Base-by-base conservation (phyloP, 2,113 vertebrate genomes). In the Trematocara unimaculatum region DNA sequence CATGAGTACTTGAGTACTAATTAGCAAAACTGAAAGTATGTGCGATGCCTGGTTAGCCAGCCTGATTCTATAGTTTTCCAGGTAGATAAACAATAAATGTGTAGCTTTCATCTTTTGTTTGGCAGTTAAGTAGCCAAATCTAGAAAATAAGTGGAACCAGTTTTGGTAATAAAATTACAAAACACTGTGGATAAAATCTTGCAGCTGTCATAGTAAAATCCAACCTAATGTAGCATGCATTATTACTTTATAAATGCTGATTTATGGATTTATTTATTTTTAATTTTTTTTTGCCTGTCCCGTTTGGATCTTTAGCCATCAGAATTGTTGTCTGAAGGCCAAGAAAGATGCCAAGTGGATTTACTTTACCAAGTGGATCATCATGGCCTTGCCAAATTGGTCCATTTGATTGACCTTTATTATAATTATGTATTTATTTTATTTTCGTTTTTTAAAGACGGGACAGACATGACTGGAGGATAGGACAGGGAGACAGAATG, bases 171-270 rank as follows among this genome's bases (percentile, higher is more conserved):
- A 64, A 35, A 64, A 35, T 38, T n/a, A n/a, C 18, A 14, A 40
- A 40, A 40, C 12, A 7, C 64, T 23, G 33, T 70, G 4, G n/a
- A 23, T 45, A 20, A 20, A 55, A 53, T 26, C 18, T 29, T 49
- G 9, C 38, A 33, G 17, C 7, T 74, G 14, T 29, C 42, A 49
- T 18, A 12, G 42, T 74, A 31, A 49, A 74, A 49, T 0, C 42
- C 15, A 74, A 31, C 23, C 70, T 74, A 47, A 49, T 29, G 0
- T 74, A 74, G 70, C 70, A 1, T 0, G 4, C 18, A 64, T 18
- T 74, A 49, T 49, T 74, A 74, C 42, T 49, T 18, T 18, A 47
- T 74, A 47, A 83, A 38, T 13, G 14, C n/a, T 17, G n/a, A 11
- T 79, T 11, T 31, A 1, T 31, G 31, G 31, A 31, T 31, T 31